A percentile compares a stretch with the other conserved stretches of the same genome.
phyloP scores from a whole-genome alignment of 2,797 vertebrate species.

The Discoglossus pictus region DNA sequence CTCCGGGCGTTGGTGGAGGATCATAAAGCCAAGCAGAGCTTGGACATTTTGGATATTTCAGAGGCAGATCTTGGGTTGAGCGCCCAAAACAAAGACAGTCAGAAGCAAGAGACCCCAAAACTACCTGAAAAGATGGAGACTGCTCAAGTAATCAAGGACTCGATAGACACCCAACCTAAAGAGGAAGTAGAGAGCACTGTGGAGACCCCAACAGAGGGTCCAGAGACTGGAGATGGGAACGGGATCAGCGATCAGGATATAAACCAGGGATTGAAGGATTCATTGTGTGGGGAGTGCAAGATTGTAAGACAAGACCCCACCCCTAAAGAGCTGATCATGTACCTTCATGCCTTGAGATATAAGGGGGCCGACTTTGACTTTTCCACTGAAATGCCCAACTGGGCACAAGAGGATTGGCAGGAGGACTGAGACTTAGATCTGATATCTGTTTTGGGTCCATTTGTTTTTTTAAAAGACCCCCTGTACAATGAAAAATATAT shows the following conservation, averaged over 20 bases:
- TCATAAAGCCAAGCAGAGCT: constrained; percentile 82
- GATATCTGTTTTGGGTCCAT: too few species aligned
- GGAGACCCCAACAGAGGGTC: background rate
- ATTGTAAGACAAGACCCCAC: constrained; percentile 81
- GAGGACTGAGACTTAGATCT: constrained; percentile 55
- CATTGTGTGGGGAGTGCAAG: constrained; percentile 87
- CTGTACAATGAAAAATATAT: too few species aligned
- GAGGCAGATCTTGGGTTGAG: constrained; percentile 60
- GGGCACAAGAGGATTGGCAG: constrained; percentile 90
- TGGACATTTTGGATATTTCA: constrained; percentile 75
- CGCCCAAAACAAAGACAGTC: background rate
- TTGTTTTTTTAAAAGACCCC: too few species aligned
- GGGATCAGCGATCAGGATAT: background rate
- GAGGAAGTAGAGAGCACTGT: rapidly evolving
- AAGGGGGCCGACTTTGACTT: constrained; percentile 94
- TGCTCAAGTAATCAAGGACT: background rate
- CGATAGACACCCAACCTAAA: constrained; percentile 3
- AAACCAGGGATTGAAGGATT: constrained; percentile 66
- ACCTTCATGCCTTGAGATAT: constrained; percentile 90
- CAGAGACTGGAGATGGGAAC: background rate
- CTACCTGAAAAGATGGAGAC: background rate
- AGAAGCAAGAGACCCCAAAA: background rate
- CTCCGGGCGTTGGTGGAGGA: constrained; percentile 84
- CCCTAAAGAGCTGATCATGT: constrained; percentile 91
- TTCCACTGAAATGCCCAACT: constrained; percentile 80